These are phyloP conservation scores for Pogonocherus hispidulus DNA, from an alignment of 2,888 invertebrate genomes.

Conservation along the genomic window DNA sequence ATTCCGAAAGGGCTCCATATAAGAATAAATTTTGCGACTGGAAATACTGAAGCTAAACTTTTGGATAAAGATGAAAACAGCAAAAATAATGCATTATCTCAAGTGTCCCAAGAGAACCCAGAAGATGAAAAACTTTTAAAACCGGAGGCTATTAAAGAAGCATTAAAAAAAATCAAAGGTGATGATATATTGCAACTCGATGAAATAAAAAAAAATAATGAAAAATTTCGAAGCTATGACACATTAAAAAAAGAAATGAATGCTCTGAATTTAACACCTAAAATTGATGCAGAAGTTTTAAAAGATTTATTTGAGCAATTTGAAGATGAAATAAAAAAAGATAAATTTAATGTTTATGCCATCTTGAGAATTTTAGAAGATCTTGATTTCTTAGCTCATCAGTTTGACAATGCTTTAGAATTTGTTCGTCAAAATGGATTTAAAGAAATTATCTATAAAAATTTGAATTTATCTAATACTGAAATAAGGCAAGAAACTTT, in stretches of 20 bases:
- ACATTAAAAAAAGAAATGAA: slow-evolving; percentile 78
- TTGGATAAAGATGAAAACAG: slow-evolving; percentile 69
- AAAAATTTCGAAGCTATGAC: slow-evolving; percentile 73
- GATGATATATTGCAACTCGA: slow-evolving; percentile 40
- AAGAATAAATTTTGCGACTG: slow-evolving; percentile 82
- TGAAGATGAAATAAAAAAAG: slow-evolving; percentile 65
- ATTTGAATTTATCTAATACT: slow-evolving; percentile 75
- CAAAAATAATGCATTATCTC: slow-evolving; percentile 48
- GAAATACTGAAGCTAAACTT: slow-evolving; percentile 81
- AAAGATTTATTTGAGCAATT: slow-evolving; percentile 71
- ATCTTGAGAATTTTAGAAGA: slow-evolving; percentile 73
- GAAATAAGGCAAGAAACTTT: slow-evolving; percentile 75
- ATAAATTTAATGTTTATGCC: slow-evolving; percentile 63
- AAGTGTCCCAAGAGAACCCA: slow-evolving; percentile 49
- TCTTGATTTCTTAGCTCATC: slow-evolving; percentile 82
- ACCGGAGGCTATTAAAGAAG: slow-evolving; percentile 60
- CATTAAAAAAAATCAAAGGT: slow-evolving; percentile 62
- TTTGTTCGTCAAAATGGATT: slow-evolving; percentile 79
- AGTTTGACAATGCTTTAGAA: slow-evolving; percentile 81
- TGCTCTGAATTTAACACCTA: slow-evolving; percentile 74
- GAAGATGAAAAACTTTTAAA: slow-evolving; percentile 35
- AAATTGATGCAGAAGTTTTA: slow-evolving; percentile 79
- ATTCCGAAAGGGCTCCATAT: slow-evolving; percentile 83
- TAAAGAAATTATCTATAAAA: slow-evolving; percentile 73
- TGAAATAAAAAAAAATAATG: slow-evolving; percentile 33